Evolutionary conservation across 2,113 vertebrate genomes (phyloP).

Genomic region (Rattus rattus): DNA sequence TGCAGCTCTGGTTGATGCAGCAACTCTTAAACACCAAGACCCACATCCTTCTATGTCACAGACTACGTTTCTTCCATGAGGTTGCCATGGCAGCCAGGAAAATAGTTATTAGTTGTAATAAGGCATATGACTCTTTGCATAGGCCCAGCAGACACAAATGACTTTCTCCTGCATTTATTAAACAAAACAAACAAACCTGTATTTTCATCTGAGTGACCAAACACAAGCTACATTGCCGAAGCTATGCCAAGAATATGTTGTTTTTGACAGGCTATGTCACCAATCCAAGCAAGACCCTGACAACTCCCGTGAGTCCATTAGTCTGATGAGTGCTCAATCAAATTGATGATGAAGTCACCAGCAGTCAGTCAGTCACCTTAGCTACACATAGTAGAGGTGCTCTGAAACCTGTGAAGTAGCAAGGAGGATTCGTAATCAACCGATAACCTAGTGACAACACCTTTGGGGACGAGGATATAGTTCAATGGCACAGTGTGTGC

Average conservation of each 20-base stretch:
- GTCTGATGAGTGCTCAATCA: not conserved
- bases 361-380: not conserved
- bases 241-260: not conserved
- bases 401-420: not conserved
- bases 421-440: not conserved
- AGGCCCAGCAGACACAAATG: not conserved
- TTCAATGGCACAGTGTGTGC: not conserved
- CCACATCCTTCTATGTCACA: not conserved
- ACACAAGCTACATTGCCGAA: not conserved
- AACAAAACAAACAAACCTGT: not conserved
- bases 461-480: not conserved
- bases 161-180: not conserved
- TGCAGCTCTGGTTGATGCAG: slow-evolving; percentile 31
- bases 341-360: not conserved
- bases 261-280: not conserved
- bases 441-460: not conserved
- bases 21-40: not conserved
- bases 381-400: not conserved
- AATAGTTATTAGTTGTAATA: not conserved
- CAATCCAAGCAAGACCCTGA: not conserved
- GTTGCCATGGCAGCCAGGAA: not conserved
- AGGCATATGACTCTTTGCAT: not conserved
- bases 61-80: not conserved
- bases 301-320: not conserved
- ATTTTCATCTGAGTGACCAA: slow-evolving; percentile 10